These are phyloP conservation scores for Okamejei kenojei DNA, from an alignment of 2,797 vertebrate genomes.

Conservation along the genomic window DNA sequence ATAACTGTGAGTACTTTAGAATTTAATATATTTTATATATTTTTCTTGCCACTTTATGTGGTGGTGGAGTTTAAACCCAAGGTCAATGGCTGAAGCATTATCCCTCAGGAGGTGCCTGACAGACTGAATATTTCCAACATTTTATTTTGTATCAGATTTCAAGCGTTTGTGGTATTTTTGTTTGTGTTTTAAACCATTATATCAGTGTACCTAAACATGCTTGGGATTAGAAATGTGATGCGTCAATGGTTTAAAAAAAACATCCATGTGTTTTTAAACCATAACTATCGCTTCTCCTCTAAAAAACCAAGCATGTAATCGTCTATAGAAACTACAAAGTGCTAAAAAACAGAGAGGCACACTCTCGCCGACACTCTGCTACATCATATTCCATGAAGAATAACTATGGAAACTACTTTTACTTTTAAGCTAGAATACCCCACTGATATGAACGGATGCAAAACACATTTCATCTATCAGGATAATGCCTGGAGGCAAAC, in stretches of 20 bases:
- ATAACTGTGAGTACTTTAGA: not conserved
- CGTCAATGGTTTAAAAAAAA: too few species aligned
- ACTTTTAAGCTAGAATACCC: too few species aligned
- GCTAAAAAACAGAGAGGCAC: too few species aligned
- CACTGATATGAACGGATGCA: too few species aligned
- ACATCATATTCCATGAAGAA: not conserved
- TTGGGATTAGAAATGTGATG: too few species aligned
- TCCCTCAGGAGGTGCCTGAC: too few species aligned
- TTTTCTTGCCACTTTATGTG: not conserved
- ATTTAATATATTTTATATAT: not conserved
- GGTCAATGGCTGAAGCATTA: too few species aligned
- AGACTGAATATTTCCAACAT: not conserved
- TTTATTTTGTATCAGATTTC: not conserved
- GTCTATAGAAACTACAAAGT: not conserved
- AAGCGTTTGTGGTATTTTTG: not conserved
- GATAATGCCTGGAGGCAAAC: too few species aligned
- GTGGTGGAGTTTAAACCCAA: not conserved
- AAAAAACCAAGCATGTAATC: not conserved
- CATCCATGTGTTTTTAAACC: not conserved
- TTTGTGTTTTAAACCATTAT: not conserved
- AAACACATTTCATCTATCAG: not conserved
- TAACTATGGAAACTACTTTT: too few species aligned
- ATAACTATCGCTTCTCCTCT: not conserved
- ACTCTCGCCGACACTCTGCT: too few species aligned
- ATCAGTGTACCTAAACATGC: not conserved